A percentile compares a stretch with the other conserved stretches of the same genome.
Conservation (phyloP, 2,888 invertebrate genomes). For the Lobophora halterata region DNA sequence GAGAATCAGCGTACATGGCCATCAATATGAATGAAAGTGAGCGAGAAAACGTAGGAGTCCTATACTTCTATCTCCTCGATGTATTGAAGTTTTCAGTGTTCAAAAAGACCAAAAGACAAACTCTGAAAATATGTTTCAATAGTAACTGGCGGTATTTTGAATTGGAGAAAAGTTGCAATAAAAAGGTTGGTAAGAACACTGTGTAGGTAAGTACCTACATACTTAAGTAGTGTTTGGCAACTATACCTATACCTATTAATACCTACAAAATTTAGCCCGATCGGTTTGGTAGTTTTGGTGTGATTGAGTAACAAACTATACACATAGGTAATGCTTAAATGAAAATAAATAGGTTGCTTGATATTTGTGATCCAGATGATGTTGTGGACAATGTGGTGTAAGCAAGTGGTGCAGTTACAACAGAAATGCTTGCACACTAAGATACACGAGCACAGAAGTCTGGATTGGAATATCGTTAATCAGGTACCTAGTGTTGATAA, state of each 20-base stretch:
- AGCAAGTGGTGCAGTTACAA: conserved; percentile 18
- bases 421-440: conserved; percentile 8
- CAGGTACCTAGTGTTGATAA: conserved; percentile 13
- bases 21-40: conserved; percentile 1
- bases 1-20: neutral
- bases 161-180: conserved; percentile 81
- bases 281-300: no score
- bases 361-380: conserved; percentile 5
- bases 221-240: no score
- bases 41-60: conserved; percentile 29
- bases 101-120: conserved; percentile 78
- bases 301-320: no score
- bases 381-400: conserved; percentile 24
- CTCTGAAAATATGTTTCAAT: conserved; percentile 80
- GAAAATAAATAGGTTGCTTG: no score
- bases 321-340: no score
- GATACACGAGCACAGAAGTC: conserved; percentile 12
- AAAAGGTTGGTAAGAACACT: conserved; percentile 56
- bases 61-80: conserved; percentile 37
- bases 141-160: conserved; percentile 83
- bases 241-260: no score
- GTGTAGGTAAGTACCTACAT: neutral
- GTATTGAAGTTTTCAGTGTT: conserved; percentile 67
- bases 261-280: no score
- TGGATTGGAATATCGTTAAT: conserved; percentile 16